These are phyloP conservation scores for Halisarca cf. caerulea DNA, from an alignment of 37 sponge, comb jelly and placozoan genomes.

Conservation along the genomic window DNA sequence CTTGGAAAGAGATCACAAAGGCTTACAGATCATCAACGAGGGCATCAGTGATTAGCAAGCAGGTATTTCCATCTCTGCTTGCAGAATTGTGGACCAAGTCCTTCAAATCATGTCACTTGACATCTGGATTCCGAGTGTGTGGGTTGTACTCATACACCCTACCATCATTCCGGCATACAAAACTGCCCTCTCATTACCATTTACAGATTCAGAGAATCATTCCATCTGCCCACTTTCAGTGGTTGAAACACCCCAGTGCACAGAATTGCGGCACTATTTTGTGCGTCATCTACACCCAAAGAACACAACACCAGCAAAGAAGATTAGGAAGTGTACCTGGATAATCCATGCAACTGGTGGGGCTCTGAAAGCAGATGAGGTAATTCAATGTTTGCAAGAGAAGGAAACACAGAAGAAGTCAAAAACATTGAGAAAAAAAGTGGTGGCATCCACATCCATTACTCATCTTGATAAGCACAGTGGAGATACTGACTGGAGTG, in stretches of 20 bases:
- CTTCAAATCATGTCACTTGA: constrained; percentile 3
- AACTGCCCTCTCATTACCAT: background rate
- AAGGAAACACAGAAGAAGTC: background rate
- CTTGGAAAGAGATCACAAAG: constrained; percentile 26
- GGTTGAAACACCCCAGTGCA: background rate
- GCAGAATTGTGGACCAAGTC: background rate
- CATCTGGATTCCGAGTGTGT: constrained; percentile 16
- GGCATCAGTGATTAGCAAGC: background rate
- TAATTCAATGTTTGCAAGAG: background rate
- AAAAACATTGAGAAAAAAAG: background rate
- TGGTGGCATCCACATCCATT: background rate
- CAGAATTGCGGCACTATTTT: background rate
- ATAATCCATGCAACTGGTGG: background rate
- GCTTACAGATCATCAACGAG: background rate
- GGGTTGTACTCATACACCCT: constrained; percentile 22
- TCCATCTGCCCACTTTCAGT: background rate
- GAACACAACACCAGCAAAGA: background rate
- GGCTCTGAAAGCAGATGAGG: background rate
- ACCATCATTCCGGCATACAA: background rate
- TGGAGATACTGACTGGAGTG: background rate
- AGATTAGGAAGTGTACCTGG: background rate
- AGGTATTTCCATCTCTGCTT: constrained; percentile 10
- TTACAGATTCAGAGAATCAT: background rate
- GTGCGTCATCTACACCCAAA: background rate
- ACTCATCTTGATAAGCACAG: background rate